Evolutionary conservation across 1,140 invertebrate species (phyloP).

Genomic region (Aphis gossypii): DNA sequence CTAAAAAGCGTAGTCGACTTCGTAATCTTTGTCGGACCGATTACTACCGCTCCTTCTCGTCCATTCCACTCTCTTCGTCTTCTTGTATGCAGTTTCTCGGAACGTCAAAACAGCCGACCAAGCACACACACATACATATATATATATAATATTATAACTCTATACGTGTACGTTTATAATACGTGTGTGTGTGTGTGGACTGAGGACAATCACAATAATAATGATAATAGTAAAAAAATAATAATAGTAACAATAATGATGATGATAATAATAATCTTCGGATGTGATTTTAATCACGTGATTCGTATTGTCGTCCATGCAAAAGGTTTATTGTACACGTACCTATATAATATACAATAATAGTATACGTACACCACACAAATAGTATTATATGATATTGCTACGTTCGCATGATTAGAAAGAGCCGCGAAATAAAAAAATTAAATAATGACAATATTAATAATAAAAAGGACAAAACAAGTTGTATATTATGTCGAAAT

Average conservation of each 20-base stretch:
- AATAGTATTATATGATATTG: neutral
- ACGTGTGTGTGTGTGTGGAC: neutral
- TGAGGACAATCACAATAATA: neutral
- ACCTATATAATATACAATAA: neutral
- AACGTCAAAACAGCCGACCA: conserved; percentile 19
- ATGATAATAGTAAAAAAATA: conserved; percentile 6
- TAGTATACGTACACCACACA: neutral
- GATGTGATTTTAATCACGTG: neutral
- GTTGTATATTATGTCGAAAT: conserved; percentile 22
- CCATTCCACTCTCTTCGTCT: neutral
- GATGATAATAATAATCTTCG: conserved; percentile 12
- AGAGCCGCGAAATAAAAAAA: neutral
- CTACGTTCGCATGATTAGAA: neutral
- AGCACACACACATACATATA: neutral
- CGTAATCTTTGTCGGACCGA: neutral
- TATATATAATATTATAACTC: neutral
- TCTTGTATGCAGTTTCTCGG: neutral
- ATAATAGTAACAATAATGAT: neutral
- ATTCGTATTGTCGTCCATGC: neutral
- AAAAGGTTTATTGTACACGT: neutral
- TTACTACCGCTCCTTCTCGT: neutral
- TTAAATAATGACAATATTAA: neutral
- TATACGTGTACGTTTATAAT: neutral
- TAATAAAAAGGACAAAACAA: neutral
- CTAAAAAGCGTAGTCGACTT: neutral